Conservation (phyloP, 2,113 vertebrate genomes). For the Chaetura pelagica region DNA sequence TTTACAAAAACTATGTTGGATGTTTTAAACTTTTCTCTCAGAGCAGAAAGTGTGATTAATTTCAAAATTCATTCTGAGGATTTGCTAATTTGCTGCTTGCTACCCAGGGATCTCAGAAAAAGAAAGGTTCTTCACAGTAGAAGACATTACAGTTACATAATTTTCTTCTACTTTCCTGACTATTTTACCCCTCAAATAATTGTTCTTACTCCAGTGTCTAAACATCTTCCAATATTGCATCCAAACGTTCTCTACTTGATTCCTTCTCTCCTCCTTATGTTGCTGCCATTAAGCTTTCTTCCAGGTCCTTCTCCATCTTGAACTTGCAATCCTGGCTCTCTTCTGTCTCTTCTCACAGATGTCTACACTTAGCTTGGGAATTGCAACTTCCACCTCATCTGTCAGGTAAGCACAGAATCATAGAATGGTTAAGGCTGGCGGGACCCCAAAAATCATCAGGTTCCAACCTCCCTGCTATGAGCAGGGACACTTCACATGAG, state of each 20-base stretch:
- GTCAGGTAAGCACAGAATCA: no score
- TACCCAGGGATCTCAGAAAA: background rate
- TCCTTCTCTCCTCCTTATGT: background rate
- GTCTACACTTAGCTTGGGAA: background rate
- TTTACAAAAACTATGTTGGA: constrained; percentile 13
- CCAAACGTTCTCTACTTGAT: background rate
- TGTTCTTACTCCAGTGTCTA: background rate
- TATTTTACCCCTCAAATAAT: background rate
- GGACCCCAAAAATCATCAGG: no score
- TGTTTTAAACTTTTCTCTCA: constrained; percentile 34
- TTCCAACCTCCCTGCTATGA: no score
- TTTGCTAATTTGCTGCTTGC: constrained; percentile 16
- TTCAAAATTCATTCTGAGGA: constrained; percentile 7
- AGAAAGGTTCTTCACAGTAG: background rate
- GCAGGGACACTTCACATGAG: no score
- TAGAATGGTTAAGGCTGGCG: no score
- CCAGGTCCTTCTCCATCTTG: background rate
- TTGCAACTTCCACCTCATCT: background rate
- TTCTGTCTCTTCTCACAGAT: background rate
- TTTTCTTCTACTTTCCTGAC: background rate
- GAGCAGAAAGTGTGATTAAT: background rate
- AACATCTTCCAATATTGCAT: background rate
- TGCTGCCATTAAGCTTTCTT: background rate
- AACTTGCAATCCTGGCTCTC: background rate
- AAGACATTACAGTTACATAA: background rate